Conservation (phyloP, 2,113 vertebrate genomes). For the Pedetes capensis region DNA sequence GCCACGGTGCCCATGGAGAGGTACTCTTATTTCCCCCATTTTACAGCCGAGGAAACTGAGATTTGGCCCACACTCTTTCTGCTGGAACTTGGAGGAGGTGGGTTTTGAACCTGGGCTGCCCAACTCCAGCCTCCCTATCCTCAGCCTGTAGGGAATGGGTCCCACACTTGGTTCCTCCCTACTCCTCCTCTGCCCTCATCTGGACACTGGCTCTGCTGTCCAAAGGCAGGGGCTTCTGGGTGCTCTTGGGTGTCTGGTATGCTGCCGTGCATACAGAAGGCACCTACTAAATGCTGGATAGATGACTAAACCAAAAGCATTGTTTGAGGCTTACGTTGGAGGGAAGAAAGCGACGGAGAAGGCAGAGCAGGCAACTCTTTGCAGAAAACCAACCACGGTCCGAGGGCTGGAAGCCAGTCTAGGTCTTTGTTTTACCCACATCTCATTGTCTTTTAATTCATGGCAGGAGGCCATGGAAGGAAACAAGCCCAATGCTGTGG, state of each 20-base stretch:
- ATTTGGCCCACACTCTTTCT: neutral
- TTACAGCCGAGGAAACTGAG: neutral
- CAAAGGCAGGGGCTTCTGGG: neutral
- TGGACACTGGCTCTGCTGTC: neutral
- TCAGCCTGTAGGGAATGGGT: neutral
- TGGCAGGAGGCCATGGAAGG: neutral
- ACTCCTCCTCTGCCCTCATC: neutral
- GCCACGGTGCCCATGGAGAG: too few species aligned
- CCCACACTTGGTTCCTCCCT: rapidly evolving
- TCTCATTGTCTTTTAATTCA: slow-evolving; percentile 37
- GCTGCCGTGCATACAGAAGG: neutral
- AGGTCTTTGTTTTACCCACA: neutral
- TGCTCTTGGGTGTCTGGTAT: neutral
- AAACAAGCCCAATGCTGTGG: neutral
- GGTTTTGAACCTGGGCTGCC: neutral
- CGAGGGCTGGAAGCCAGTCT: neutral
- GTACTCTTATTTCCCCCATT: neutral
- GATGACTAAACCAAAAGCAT: neutral
- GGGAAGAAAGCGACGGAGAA: neutral
- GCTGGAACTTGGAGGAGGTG: neutral
- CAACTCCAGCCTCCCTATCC: neutral
- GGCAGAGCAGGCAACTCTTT: neutral
- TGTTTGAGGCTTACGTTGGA: neutral
- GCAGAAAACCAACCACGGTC: neutral
- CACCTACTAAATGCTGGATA: neutral